phyloP scores from a whole-genome alignment of 2,888 invertebrate genomes.

The Psococerastis gibbosa region DNA sequence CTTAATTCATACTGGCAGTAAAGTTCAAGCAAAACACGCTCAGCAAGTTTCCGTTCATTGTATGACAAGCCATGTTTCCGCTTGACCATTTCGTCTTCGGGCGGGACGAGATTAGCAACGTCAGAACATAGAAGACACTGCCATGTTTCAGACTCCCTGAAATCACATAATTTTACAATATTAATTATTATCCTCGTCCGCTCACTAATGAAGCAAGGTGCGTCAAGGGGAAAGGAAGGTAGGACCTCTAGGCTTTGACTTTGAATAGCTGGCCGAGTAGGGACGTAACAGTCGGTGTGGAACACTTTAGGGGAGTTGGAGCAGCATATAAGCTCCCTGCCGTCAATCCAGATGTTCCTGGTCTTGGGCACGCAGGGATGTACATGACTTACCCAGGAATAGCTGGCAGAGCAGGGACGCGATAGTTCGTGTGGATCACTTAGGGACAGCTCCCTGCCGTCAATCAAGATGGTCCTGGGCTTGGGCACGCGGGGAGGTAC shows the following conservation, averaged over 20 bases:
- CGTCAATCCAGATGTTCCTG: constrained; percentile 95
- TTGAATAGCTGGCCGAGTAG: constrained; percentile 60
- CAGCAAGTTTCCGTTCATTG: constrained; percentile 45
- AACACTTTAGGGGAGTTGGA: constrained; percentile 90
- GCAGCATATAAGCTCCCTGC: constrained; percentile 88
- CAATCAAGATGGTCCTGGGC: no score
- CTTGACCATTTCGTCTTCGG: constrained; percentile 12
- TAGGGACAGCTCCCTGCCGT: no score
- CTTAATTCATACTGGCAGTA: constrained; percentile 84
- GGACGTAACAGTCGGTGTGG: constrained; percentile 88
- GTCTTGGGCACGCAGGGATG: no score
- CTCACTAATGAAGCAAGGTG: no score
- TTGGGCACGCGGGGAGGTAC: no score
- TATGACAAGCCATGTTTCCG: constrained; percentile 4
- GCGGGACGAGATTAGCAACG: constrained; percentile 26
- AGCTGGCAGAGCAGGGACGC: no score
- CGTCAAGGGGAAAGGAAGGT: no score
- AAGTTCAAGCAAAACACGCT: constrained; percentile 71
- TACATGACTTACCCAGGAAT: no score
- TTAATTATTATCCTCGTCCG: no score
- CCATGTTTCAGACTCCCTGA: constrained; percentile 73
- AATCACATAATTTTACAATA: no score
- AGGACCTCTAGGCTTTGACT: constrained; percentile 51
- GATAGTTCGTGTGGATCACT: no score
- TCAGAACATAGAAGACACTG: constrained; percentile 79